phyloP scores from a whole-genome alignment of 2,113 vertebrate genomes.

The Antidorcas marsupialis region DNA sequence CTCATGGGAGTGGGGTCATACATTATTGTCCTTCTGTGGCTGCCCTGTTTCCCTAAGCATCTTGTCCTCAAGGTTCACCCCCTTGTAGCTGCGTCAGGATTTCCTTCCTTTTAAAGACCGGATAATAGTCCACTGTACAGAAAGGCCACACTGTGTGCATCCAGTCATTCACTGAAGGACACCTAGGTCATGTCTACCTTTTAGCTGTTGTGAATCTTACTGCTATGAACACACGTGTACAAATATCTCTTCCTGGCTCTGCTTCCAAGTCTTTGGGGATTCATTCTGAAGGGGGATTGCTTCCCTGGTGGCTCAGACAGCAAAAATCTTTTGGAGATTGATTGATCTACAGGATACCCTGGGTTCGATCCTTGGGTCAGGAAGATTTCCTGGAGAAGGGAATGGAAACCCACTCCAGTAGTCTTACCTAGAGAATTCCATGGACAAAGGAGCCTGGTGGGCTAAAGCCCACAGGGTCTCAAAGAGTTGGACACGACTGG shows the following conservation, averaged over 20 bases:
- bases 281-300: too few species aligned
- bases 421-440: background rate
- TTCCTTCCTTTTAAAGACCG: background rate
- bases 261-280: background rate
- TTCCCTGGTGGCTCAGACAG: background rate
- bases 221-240: background rate
- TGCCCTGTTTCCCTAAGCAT: background rate
- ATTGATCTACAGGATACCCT: background rate
- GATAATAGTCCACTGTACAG: accelerated
- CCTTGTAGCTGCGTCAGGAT: accelerated
- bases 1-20: accelerated
- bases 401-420: background rate
- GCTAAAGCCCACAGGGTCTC: background rate
- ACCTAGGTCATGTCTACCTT: background rate
- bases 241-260: background rate
- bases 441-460: background rate
- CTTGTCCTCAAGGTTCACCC: accelerated
- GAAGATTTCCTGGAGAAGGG: background rate
- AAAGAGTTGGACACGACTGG: accelerated
- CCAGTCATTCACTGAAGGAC: accelerated
- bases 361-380: background rate
- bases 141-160: accelerated
- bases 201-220: background rate
- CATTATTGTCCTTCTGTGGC: accelerated
- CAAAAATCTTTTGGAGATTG: background rate